Percentiles rank a stretch among this genome's conserved stretches.
These are phyloP conservation scores for Carcharodon carcharias DNA, from an alignment of 2,797 vertebrate genomes.

Conservation along the genomic window DNA sequence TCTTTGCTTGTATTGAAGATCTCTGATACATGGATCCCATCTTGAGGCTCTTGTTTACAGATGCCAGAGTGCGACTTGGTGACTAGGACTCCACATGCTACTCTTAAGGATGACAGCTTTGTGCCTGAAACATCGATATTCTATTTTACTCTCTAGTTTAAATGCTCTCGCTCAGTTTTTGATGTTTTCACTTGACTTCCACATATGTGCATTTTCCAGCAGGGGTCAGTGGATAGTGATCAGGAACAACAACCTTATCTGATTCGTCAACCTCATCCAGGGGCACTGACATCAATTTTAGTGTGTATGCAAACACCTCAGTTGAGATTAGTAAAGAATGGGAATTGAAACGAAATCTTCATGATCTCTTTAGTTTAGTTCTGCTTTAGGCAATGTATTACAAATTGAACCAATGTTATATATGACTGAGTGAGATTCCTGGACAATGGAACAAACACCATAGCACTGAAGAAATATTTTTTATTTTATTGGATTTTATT, in stretches of 20 bases:
- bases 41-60: background rate
- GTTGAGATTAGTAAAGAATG: background rate
- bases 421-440: background rate
- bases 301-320: background rate
- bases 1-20: background rate
- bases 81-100: background rate
- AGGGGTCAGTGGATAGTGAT: slow-evolving; percentile 12
- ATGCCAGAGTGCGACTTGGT: background rate
- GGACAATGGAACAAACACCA: background rate
- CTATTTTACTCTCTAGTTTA: background rate
- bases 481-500: background rate
- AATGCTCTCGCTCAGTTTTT: background rate
- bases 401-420: background rate
- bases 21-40: background rate
- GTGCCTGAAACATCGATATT: background rate
- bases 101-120: background rate
- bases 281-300: background rate
- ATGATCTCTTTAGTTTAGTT: background rate
- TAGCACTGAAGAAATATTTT: background rate
- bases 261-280: slow-evolving; percentile 7
- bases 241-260: background rate
- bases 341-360: background rate
- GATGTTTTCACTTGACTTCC: background rate
- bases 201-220: background rate
- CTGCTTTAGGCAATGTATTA: background rate